These are phyloP conservation scores for Darevskia mixta DNA, from an alignment of 2,797 vertebrate species.

Conservation along the genomic window DNA sequence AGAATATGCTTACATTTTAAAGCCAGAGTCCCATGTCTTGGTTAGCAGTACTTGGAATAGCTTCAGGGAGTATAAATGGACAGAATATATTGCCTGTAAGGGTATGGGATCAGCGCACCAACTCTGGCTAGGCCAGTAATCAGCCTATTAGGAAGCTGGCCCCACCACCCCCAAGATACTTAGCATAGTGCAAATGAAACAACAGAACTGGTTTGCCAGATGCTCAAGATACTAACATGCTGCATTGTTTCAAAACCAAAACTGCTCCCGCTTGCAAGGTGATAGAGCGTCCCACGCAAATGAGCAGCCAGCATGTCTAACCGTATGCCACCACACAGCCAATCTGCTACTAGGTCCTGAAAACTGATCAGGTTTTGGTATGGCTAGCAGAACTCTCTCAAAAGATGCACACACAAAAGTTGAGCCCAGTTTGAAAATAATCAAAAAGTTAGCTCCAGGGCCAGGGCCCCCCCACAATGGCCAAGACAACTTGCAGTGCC, in stretches of 20 bases:
- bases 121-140: neutral
- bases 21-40: neutral
- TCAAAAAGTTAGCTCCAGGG: slow-evolving; percentile 41
- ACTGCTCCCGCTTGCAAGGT: slow-evolving; percentile 6
- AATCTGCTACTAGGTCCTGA: neutral
- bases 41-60: neutral
- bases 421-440: slow-evolving; percentile 39
- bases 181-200: slow-evolving; percentile 26
- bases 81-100: slow-evolving; percentile 1
- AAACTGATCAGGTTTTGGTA: slow-evolving; percentile 60
- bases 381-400: slow-evolving; percentile 63
- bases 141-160: neutral
- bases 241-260: slow-evolving; percentile 8
- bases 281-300: neutral
- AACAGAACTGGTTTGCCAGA: slow-evolving; percentile 47
- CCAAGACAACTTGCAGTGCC: slow-evolving; percentile 35
- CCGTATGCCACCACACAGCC: slow-evolving; percentile 11
- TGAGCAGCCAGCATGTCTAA: slow-evolving; percentile 35
- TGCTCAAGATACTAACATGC: slow-evolving; percentile 30
- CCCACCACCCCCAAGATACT: neutral
- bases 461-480: slow-evolving; percentile 9
- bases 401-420: slow-evolving; percentile 55
- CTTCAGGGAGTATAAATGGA: slow-evolving; percentile 1
- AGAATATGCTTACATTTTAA: neutral
- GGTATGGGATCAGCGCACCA: neutral